phyloP scores from a whole-genome alignment of 2,797 vertebrate species.

The Astyanax mexicanus region DNA sequence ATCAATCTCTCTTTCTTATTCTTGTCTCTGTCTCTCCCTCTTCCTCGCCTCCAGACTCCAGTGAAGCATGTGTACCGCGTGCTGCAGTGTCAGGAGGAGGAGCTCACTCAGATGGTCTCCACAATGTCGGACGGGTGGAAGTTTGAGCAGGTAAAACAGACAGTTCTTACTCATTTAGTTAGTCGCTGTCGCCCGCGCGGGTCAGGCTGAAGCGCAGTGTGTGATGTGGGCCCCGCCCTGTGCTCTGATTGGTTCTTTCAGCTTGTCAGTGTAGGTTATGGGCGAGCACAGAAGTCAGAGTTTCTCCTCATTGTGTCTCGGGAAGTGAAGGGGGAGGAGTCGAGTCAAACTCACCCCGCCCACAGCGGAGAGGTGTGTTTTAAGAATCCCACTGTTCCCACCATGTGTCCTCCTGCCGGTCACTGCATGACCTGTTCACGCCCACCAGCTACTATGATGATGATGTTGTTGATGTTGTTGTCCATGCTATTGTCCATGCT shows the following conservation, averaged over 20 bases:
- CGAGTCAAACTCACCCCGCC: conserved; percentile 85
- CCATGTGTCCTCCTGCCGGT: conserved; percentile 75
- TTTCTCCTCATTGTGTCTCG: conserved; percentile 97
- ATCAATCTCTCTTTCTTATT: no score
- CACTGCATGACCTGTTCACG: conserved; percentile 77
- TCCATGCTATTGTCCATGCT: conserved; percentile 10
- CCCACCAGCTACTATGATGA: not conserved
- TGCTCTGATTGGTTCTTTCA: conserved; percentile 94
- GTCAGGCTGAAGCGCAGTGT: conserved; percentile 39
- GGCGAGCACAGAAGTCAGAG: conserved; percentile 93
- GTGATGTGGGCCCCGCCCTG: conserved; percentile 63
- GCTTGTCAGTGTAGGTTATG: conserved; percentile 96
- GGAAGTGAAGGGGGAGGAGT: conserved; percentile 92
- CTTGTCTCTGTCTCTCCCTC: no score
- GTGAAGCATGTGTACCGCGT: conserved; percentile 97
- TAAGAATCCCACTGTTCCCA: conserved; percentile 62
- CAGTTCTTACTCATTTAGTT: not conserved
- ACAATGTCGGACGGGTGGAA: conserved; percentile 92
- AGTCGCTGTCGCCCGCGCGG: conserved; percentile 36
- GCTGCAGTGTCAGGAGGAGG: conserved; percentile 94
- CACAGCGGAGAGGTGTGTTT: conserved; percentile 93
- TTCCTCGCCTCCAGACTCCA: conserved; percentile 84
- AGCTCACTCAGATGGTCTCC: conserved; percentile 90
- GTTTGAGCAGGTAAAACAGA: conserved; percentile 84
- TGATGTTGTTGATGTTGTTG: not conserved